phyloP scores from a whole-genome alignment of 1,140 invertebrate genomes.

The Geopemphigus sp. region DNA sequence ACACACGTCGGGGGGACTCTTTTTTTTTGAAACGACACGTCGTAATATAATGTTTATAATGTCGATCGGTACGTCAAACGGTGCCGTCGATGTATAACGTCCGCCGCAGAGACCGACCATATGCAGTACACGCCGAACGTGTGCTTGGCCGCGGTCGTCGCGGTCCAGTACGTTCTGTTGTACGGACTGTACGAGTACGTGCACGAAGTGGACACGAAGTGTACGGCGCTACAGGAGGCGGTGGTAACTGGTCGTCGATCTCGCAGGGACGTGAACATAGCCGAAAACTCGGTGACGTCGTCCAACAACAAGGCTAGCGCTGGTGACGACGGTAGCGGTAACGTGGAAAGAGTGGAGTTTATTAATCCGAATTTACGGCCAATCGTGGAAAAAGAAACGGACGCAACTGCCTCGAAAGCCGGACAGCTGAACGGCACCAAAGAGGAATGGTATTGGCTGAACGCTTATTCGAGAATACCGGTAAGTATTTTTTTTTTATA shows the following conservation, averaged over 20 bases:
- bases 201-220: conserved; percentile 6
- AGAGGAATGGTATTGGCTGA: conserved; percentile 71
- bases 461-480: conserved; percentile 73
- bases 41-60: not conserved
- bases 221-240: not conserved
- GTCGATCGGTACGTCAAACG: not conserved
- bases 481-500: conserved; percentile 57
- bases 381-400: conserved; percentile 64
- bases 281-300: conserved; percentile 54
- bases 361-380: conserved; percentile 66
- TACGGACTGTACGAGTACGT: conserved; percentile 33
- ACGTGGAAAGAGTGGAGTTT: conserved; percentile 65
- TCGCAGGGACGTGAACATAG: conserved; percentile 36
- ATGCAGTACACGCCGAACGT: conserved; percentile 38
- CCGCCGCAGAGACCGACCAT: not conserved
- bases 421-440: conserved; percentile 38
- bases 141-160: conserved; percentile 25
- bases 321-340: conserved; percentile 50
- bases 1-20: no score
- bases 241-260: not conserved
- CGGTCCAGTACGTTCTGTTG: conserved; percentile 29
- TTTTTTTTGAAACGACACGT: not conserved
- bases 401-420: conserved; percentile 54
- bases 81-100: not conserved
- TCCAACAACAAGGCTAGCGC: conserved; percentile 22